Base-by-base conservation (phyloP, 2,888 invertebrate species). In the Malacosoma neustria region DNA sequence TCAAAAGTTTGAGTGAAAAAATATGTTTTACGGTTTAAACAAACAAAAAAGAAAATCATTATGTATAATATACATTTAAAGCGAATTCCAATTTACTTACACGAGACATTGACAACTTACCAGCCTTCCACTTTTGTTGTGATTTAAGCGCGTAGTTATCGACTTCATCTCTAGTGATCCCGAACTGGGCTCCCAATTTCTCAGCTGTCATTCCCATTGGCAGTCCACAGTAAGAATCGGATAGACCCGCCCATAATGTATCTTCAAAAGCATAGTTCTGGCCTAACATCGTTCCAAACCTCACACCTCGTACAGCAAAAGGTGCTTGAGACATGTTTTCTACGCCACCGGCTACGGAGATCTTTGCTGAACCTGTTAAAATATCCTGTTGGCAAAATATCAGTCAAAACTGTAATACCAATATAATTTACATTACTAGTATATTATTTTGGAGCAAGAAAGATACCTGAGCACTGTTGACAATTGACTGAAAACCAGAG, bases 181-280 rank as follows among this genome's bases (percentile, higher is more conserved):
- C 91, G 62, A 91, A 96, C 70, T 97, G 91, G 0, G 65, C 81
- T 0, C 95, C 97, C 33, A 98, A 87, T 69, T 97, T 97, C 81
- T 97, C 97, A 0, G 97, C 97, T 0, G 99, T 99, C 61, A 97
- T 75, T 2, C 95, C 98, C 99, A 99, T 99, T 0, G 98, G 96
- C 29, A 96, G 86, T 46, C 95, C 94, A 64, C 96, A 95, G 72
- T 95, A 92, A 0, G 91, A 89, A 67, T 99, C 99, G 0, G 94
- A 92, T 1, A 99, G 88, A 0, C 84, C 84, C 0, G 91, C 86
- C 98, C 98, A 98, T 9, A 99, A 79, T 0, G 92, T 88, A 76
- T 99, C 98, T 72, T 98, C 98, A 48, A 98, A 87, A 46, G 89
- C 87, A 38, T 91, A 88, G 50, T 90, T 92, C 13, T 81, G 74